A percentile compares a stretch with the other conserved stretches of the same genome.
These are phyloP conservation scores for Propithecus perrieri DNA, from an alignment of 2,797 vertebrate species.

Conservation along the genomic window DNA sequence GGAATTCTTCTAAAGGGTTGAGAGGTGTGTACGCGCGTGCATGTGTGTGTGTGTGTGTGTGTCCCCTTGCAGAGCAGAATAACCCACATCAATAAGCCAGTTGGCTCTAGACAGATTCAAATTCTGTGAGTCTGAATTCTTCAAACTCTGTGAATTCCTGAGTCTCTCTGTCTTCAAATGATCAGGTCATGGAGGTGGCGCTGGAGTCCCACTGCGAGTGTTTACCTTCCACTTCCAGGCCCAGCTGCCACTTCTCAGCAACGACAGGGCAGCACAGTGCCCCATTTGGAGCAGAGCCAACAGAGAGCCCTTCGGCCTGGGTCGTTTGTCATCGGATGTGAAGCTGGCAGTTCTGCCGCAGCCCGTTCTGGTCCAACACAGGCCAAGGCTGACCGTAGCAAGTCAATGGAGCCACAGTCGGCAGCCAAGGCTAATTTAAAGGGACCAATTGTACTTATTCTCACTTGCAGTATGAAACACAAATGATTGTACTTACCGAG, in stretches of 20 bases:
- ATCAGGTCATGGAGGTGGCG: not conserved
- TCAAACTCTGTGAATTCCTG: not conserved
- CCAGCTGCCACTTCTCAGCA: not conserved
- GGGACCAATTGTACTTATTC: constrained; percentile 40
- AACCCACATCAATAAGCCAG: not conserved
- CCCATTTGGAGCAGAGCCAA: not conserved
- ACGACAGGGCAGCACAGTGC: too few relatives aligned
- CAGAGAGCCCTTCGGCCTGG: not conserved
- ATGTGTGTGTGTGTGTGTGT: not conserved
- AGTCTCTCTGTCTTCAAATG: not conserved
- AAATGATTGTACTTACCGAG: constrained; percentile 44
- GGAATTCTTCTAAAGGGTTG: not conserved
- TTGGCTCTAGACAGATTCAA: not conserved
- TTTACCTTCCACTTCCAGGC: not conserved
- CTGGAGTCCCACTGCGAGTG: not conserved
- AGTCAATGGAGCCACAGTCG: constrained; percentile 10
- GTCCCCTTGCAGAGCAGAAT: not conserved
- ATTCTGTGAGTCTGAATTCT: not conserved
- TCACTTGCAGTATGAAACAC: constrained; percentile 41
- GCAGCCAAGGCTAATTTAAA: constrained; percentile 43
- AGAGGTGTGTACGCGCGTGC: not conserved
- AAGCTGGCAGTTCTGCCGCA: not conserved
- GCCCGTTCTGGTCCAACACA: not conserved
- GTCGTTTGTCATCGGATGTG: accelerated
- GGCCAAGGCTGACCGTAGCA: not conserved